phyloP scores from a whole-genome alignment of 2,113 vertebrate genomes.

The Lophius piscatorius region DNA sequence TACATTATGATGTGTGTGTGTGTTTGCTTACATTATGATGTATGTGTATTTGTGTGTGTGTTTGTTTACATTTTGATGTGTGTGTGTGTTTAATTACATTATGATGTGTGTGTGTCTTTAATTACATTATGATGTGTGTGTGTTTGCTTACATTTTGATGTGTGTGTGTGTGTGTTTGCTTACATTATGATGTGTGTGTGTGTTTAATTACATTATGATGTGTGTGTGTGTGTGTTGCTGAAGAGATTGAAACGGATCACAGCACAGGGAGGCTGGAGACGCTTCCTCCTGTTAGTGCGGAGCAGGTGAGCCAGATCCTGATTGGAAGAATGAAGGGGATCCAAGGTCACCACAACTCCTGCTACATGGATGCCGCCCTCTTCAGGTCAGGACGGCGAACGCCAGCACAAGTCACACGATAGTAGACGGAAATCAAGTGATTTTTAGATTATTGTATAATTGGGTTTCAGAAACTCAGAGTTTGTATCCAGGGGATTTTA shows the following conservation, averaged over 20 bases:
- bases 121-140: too few relatives aligned
- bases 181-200: not conserved
- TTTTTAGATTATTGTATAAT: too few relatives aligned
- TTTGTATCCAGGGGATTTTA: too few relatives aligned
- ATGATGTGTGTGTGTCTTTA: slow-evolving; percentile 1
- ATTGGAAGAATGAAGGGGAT: slow-evolving; percentile 86
- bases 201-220: too few relatives aligned
- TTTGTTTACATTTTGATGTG: slow-evolving; percentile 4
- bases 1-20: too few relatives aligned
- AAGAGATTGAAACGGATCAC: slow-evolving; percentile 41
- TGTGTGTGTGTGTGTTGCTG: slow-evolving; percentile 5
- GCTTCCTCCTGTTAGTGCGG: slow-evolving; percentile 76
- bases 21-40: not conserved
- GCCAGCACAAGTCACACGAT: too few relatives aligned
- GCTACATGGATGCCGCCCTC: slow-evolving; percentile 90
- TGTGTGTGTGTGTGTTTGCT: not conserved
- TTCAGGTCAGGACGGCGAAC: slow-evolving; percentile 82
- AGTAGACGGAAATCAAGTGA: too few relatives aligned
- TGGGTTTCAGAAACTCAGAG: too few relatives aligned
- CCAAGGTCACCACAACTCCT: slow-evolving; percentile 92
- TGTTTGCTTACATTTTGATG: too few relatives aligned
- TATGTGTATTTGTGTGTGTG: slow-evolving; percentile 1
- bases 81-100: not conserved
- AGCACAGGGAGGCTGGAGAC: slow-evolving; percentile 33
- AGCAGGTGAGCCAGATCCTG: slow-evolving; percentile 75